Percentiles rank a stretch among this genome's conserved stretches.
phyloP scores from a whole-genome alignment of 2,888 invertebrate species.

The Noctuana brunneofusca region DNA sequence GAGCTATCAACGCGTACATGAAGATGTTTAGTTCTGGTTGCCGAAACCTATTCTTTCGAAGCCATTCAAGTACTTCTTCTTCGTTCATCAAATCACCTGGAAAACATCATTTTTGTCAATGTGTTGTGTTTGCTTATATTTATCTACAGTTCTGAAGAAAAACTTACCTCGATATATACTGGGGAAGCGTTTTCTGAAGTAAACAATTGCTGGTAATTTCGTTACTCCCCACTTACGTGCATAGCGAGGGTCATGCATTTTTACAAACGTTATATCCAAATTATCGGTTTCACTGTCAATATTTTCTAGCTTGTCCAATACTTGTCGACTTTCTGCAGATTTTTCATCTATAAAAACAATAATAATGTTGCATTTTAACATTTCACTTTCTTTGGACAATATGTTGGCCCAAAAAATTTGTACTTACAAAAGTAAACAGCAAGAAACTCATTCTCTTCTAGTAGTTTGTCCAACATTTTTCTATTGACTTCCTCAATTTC shows the following conservation, averaged over 20 bases:
- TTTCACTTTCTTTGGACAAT: background rate
- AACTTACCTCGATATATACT: slow-evolving; percentile 93
- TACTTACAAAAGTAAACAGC: slow-evolving; percentile 97
- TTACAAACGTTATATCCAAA: slow-evolving; percentile 96
- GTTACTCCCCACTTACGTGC: slow-evolving; percentile 97
- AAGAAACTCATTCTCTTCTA: slow-evolving; percentile 97
- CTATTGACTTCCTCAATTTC: slow-evolving; percentile 98
- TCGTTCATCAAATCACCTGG: slow-evolving; percentile 93
- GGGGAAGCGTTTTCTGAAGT: slow-evolving; percentile 95
- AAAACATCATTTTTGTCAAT: slow-evolving; percentile 38
- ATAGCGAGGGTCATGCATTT: slow-evolving; percentile 95
- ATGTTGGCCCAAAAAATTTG: background rate
- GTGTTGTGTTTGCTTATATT: background rate
- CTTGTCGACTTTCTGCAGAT: slow-evolving; percentile 91
- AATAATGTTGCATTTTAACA: background rate
- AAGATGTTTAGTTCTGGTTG: slow-evolving; percentile 96
- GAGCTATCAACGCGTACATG: slow-evolving; percentile 95
- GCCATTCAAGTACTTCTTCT: slow-evolving; percentile 94
- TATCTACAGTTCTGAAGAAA: background rate
- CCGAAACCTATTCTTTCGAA: slow-evolving; percentile 95
- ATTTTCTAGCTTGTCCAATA: slow-evolving; percentile 93
- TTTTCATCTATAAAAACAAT: slow-evolving; percentile 85
- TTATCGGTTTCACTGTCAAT: slow-evolving; percentile 98
- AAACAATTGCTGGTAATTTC: slow-evolving; percentile 94
- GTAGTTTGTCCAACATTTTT: slow-evolving; percentile 96